Conservation (phyloP, 37 sponge, comb jelly and placozoan genomes). For the Hormiphora californensis region DNA sequence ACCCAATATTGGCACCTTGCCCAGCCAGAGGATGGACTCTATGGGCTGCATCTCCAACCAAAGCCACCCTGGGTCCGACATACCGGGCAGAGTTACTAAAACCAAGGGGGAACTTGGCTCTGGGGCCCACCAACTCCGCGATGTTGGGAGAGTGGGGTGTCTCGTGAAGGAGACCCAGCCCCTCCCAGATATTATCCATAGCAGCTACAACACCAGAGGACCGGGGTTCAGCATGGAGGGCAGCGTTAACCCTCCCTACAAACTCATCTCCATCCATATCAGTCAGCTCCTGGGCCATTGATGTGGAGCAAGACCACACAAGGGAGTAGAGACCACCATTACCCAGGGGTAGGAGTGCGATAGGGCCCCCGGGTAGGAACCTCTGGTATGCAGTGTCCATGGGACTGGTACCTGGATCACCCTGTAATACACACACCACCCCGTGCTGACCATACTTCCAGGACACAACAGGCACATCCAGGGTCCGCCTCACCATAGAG, state of each 20-base stretch:
- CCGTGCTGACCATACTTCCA: constrained; percentile 72
- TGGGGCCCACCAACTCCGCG: constrained; percentile 6
- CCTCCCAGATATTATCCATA: constrained; percentile 34
- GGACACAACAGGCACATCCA: constrained; percentile 52
- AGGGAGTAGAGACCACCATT: constrained; percentile 54
- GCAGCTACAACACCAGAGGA: background rate
- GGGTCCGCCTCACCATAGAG: constrained; percentile 60
- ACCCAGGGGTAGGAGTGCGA: constrained; percentile 75
- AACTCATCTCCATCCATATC: constrained; percentile 59
- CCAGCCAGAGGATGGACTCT: constrained; percentile 76
- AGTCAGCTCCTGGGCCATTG: constrained; percentile 61
- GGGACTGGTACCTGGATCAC: background rate
- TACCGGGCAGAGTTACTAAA: constrained; percentile 60
- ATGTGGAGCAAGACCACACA: constrained; percentile 70
- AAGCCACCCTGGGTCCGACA: constrained; percentile 59
- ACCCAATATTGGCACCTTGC: constrained; percentile 73
- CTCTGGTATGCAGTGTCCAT: constrained; percentile 73
- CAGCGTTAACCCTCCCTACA: constrained; percentile 64
- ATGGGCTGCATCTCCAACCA: constrained; percentile 82
- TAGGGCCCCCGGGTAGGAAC: constrained; percentile 77
- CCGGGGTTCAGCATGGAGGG: constrained; percentile 39
- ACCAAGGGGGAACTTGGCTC: constrained; percentile 63
- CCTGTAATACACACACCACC: constrained; percentile 64
- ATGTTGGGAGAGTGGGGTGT: constrained; percentile 58
- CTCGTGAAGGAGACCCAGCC: background rate